phyloP scores from a whole-genome alignment of 2,888 invertebrate species.

The Falcaria lacertinaria region DNA sequence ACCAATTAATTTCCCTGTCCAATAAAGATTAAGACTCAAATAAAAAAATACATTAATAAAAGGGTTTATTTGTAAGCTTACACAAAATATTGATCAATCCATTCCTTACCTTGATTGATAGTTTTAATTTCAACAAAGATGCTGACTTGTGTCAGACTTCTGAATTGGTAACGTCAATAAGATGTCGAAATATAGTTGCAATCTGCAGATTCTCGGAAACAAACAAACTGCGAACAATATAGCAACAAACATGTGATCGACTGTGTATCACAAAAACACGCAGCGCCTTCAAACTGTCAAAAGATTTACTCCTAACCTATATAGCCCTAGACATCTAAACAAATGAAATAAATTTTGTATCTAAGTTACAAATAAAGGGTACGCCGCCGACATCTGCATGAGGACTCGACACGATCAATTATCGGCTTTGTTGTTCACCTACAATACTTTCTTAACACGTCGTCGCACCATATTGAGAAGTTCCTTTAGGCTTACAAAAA shows the following conservation, averaged over 20 bases:
- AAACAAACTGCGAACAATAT: no score
- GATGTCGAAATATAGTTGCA: neutral
- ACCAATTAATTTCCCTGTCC: no score
- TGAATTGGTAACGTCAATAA: neutral
- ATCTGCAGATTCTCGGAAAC: constrained; percentile 1
- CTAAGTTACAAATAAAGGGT: constrained; percentile 50
- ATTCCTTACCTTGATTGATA: no score
- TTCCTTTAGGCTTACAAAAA: constrained; percentile 25
- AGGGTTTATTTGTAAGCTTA: no score
- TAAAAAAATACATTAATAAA: no score
- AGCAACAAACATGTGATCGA: constrained; percentile 8
- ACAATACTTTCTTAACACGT: constrained; percentile 59
- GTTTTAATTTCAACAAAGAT: neutral
- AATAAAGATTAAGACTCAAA: no score
- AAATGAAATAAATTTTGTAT: constrained; percentile 53
- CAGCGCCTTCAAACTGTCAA: constrained; percentile 41
- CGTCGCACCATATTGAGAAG: constrained; percentile 56
- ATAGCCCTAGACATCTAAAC: constrained; percentile 48
- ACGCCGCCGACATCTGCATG: constrained; percentile 63
- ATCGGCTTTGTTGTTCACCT: constrained; percentile 57
- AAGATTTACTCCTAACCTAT: constrained; percentile 51
- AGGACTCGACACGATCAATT: constrained; percentile 64
- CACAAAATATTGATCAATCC: no score
- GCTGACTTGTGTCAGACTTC: neutral
- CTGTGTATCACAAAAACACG: constrained; percentile 20